Base-by-base conservation (phyloP, 2,113 vertebrate genomes). In the Psilopsiagon aymara region DNA sequence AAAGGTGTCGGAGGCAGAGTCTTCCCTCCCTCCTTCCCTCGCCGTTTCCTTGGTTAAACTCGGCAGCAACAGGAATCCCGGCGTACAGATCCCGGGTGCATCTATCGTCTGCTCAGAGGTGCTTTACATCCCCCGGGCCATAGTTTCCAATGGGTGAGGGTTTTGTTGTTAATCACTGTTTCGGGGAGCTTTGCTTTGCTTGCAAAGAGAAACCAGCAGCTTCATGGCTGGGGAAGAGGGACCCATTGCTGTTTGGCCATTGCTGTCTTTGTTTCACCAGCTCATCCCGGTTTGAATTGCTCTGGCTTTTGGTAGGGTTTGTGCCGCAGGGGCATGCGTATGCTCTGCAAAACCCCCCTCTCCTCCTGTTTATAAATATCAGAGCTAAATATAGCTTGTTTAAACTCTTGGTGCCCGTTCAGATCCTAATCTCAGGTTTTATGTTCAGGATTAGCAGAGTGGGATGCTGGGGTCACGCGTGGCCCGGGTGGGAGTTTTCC, bases 281-380 rank as follows among this genome's bases (percentile, higher is more conserved):
- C 55, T 31, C 87, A 4, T 90, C 33, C 60, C 3, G 0, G n/a
- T 10, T 2, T 8, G 2, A 49, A 21, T 64, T 59, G 25, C 73
- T 49, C 25, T 23, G 83, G 17, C 33, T 95, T 47, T 74, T 0
- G 1, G 59, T 19, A 49, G 94, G 87, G 46, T 86, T 64, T 51
- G 86, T 77, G 88, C 76, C 3, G 5, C 13, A 5, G 51, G 82
- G 76, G 88, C 63, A 94, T 67, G 53, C 63, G 0, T 80, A 82
- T 52, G 75, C 88, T 94, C 81, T 88, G 59, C 67, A 52, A 27
- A 90, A 41, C 41, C 63, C 89, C 89, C 39, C 10, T 75, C 88
- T 84, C 74, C 86, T 88, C 69, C 77, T 91, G 77, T 94, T 95
- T 96, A 94, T 92, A 94, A 95, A 96, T 91, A 94, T 86, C n/a